phyloP scores from a whole-genome alignment of 2,888 invertebrate genomes.

The Cerastis leucographa region DNA sequence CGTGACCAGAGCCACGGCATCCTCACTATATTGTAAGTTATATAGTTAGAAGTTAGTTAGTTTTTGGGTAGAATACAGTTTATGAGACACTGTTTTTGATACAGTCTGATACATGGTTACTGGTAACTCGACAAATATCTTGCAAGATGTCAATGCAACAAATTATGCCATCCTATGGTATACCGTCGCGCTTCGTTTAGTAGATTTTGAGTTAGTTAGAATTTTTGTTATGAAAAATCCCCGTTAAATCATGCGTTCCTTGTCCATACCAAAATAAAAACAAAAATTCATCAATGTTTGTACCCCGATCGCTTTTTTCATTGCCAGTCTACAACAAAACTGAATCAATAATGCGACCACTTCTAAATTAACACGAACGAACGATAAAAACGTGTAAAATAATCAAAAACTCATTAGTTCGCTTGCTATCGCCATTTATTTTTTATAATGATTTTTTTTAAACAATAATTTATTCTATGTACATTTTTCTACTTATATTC shows the following conservation, averaged over 20 bases:
- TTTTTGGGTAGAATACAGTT: not conserved
- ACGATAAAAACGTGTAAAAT: slow-evolving; percentile 42
- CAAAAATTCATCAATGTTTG: slow-evolving; percentile 21
- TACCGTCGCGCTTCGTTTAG: too few relatives aligned
- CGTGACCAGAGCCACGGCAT: slow-evolving; percentile 24
- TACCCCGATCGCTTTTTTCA: slow-evolving; percentile 1
- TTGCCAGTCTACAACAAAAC: slow-evolving; percentile 1
- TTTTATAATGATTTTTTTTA: slow-evolving; percentile 22
- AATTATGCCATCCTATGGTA: too few relatives aligned
- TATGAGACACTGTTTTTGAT: not conserved
- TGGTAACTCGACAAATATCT: too few relatives aligned
- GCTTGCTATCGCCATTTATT: slow-evolving; percentile 38
- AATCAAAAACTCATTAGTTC: slow-evolving; percentile 58
- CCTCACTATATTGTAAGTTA: slow-evolving; percentile 13
- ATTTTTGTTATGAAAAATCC: too few relatives aligned
- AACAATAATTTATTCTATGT: slow-evolving; percentile 23
- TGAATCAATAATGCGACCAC: slow-evolving; percentile 15
- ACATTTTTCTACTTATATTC: slow-evolving; percentile 17
- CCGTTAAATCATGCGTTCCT: too few relatives aligned
- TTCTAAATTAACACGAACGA: slow-evolving; percentile 1
- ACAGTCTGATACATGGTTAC: not conserved
- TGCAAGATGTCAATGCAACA: too few relatives aligned
- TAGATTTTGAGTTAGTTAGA: too few relatives aligned
- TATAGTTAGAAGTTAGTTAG: not conserved
- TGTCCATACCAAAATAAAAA: slow-evolving; percentile 1